These are phyloP conservation scores for Epinephelus malabaricus DNA, from an alignment of 2,797 vertebrate genomes.

Conservation along the genomic window DNA sequence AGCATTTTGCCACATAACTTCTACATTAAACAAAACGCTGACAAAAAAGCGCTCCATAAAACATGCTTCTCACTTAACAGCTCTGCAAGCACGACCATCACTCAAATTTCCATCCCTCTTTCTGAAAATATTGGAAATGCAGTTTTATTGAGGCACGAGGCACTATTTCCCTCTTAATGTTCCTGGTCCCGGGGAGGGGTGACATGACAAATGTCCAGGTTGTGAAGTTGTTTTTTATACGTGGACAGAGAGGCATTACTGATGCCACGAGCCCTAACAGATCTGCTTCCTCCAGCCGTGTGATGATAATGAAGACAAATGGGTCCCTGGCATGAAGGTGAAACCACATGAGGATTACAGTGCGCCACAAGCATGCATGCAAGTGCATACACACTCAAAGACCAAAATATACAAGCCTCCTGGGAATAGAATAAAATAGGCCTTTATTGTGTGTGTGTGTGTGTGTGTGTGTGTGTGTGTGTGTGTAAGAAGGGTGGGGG, in stretches of 20 bases:
- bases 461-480: conserved; percentile 40
- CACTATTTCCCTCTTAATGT: conserved; percentile 48
- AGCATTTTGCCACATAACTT: conserved; percentile 51
- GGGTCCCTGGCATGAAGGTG: conserved; percentile 67
- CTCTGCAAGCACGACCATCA: conserved; percentile 39
- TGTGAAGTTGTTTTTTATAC: conserved; percentile 64
- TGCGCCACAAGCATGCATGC: conserved; percentile 37
- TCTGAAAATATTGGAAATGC: conserved; percentile 52
- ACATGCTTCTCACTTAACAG: conserved; percentile 37
- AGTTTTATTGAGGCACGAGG: conserved; percentile 40
- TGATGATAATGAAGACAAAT: conserved; percentile 83
- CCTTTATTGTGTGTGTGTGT: conserved; percentile 44
- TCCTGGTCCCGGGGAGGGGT: conserved; percentile 21
- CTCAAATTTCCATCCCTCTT: conserved; percentile 35
- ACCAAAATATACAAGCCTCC: conserved; percentile 33
- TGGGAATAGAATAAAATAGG: conserved; percentile 40
- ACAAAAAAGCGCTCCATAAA: conserved; percentile 29
- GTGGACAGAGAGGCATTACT: conserved; percentile 67
- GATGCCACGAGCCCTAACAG: conserved; percentile 69
- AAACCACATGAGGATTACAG: conserved; percentile 75
- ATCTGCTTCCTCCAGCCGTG: conserved; percentile 72
- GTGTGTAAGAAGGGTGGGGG: conserved; percentile 30
- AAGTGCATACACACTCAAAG: conserved; percentile 24
- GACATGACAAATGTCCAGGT: conserved; percentile 73
- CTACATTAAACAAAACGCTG: conserved; percentile 41